These are phyloP conservation scores for Lithophane socia DNA, from an alignment of 2,888 invertebrate genomes.

Conservation along the genomic window DNA sequence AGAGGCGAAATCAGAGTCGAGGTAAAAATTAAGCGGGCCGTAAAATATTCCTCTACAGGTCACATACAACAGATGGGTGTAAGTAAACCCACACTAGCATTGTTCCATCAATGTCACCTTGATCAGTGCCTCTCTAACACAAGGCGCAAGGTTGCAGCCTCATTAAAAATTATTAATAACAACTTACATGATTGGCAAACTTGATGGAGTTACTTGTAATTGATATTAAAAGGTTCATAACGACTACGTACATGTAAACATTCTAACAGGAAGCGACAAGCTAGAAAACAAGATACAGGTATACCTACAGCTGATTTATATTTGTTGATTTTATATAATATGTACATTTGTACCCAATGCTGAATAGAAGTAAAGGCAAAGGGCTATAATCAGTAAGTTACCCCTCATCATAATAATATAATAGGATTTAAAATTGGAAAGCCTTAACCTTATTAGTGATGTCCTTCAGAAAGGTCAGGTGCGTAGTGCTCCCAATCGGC, in stretches of 20 bases:
- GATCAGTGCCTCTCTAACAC: slow-evolving; percentile 74
- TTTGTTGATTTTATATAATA: not conserved
- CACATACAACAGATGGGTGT: slow-evolving; percentile 52
- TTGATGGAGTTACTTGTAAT: slow-evolving; percentile 30
- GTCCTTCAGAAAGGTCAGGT: no score
- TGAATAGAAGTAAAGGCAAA: not conserved
- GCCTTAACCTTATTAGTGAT: no score
- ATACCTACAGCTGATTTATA: not conserved
- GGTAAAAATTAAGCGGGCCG: not conserved
- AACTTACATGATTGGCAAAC: slow-evolving; percentile 55
- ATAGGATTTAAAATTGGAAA: not conserved
- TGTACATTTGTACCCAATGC: not conserved
- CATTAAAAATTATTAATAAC: slow-evolving; percentile 67
- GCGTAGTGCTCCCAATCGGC: no score
- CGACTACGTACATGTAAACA: not conserved
- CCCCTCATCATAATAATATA: not conserved
- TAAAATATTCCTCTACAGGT: slow-evolving; percentile 16
- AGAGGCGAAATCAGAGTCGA: not conserved
- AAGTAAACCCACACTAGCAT: slow-evolving; percentile 73
- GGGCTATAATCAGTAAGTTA: not conserved
- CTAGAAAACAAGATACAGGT: not conserved
- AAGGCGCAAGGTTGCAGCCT: slow-evolving; percentile 70
- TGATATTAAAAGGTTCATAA: slow-evolving; percentile 30
- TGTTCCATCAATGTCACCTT: slow-evolving; percentile 75
- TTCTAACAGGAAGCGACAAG: slow-evolving; percentile 28